Percentiles rank a stretch among this genome's conserved stretches.
phyloP scores from a whole-genome alignment of 2,113 vertebrate species.

The Sula dactylatra region DNA sequence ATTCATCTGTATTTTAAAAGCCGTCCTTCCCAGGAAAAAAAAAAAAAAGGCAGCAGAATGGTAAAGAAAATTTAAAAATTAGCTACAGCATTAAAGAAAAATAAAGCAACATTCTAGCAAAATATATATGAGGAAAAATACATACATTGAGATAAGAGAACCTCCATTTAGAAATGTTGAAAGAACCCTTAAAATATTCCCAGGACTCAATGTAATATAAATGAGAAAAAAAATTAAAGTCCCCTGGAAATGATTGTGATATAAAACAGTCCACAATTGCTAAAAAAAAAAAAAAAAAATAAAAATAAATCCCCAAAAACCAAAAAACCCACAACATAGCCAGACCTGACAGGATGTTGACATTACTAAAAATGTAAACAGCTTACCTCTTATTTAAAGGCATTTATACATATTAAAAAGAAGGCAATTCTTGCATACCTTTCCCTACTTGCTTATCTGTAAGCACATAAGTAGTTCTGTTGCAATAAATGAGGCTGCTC shows the following conservation, averaged over 20 bases:
- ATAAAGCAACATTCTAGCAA: neutral
- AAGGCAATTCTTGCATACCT: neutral
- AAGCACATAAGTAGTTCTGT: neutral
- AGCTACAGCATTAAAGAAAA: neutral
- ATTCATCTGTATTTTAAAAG: neutral
- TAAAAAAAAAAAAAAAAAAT: neutral
- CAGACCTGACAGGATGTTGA: neutral
- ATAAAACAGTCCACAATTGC: neutral
- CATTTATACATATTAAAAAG: neutral
- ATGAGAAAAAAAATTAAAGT: neutral
- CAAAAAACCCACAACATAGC: neutral
- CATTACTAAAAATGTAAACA: neutral
- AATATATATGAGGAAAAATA: neutral
- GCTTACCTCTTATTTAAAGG: neutral
- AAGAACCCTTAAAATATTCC: neutral
- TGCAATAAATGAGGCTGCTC: neutral
- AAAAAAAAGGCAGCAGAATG: neutral
- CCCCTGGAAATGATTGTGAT: neutral
- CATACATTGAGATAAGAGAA: neutral
- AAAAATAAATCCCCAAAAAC: too few species aligned
- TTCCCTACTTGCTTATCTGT: neutral
- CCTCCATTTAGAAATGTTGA: neutral
- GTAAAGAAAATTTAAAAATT: neutral
- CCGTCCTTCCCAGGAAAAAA: neutral
- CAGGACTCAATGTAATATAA: neutral